Percentiles rank a stretch among this genome's conserved stretches.
These are phyloP conservation scores for Deladenus siricidicola DNA, from an alignment of 2,888 invertebrate genomes.

Conservation along the genomic window DNA sequence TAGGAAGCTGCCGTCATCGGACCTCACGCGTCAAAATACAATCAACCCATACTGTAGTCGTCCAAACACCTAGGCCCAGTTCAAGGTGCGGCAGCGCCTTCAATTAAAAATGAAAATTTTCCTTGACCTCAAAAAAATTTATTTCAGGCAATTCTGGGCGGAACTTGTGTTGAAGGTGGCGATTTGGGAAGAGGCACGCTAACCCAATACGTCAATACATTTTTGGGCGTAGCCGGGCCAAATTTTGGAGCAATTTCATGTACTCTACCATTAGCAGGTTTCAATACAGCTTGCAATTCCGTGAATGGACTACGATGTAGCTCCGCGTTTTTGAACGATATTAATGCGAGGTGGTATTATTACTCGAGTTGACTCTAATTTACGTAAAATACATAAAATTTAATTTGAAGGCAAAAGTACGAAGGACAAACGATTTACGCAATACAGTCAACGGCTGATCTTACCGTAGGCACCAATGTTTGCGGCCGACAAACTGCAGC, in stretches of 20 bases:
- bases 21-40: no score
- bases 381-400: background rate
- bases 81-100: no score
- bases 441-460: slow-evolving; percentile 9
- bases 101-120: no score
- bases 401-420: slow-evolving; percentile 3
- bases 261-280: background rate
- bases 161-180: slow-evolving; percentile 7
- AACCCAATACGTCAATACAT: slow-evolving; percentile 10
- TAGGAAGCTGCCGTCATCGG: no score
- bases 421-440: slow-evolving; percentile 9
- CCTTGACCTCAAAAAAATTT: background rate
- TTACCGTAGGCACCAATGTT: slow-evolving; percentile 6
- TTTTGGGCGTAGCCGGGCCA: slow-evolving; percentile 7
- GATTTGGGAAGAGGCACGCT: slow-evolving; percentile 5
- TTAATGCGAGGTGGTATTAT: slow-evolving; percentile 2
- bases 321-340: slow-evolving; percentile 5
- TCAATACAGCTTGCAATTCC: slow-evolving; percentile 4
- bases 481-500: slow-evolving; percentile 4
- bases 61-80: no score
- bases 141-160: slow-evolving; percentile 6
- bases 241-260: background rate
- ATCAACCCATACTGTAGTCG: no score
- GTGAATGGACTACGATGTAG: slow-evolving; percentile 9
- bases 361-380: background rate